Base-by-base conservation (phyloP, 2,888 invertebrate species). In the Neocrepidodera transversa region DNA sequence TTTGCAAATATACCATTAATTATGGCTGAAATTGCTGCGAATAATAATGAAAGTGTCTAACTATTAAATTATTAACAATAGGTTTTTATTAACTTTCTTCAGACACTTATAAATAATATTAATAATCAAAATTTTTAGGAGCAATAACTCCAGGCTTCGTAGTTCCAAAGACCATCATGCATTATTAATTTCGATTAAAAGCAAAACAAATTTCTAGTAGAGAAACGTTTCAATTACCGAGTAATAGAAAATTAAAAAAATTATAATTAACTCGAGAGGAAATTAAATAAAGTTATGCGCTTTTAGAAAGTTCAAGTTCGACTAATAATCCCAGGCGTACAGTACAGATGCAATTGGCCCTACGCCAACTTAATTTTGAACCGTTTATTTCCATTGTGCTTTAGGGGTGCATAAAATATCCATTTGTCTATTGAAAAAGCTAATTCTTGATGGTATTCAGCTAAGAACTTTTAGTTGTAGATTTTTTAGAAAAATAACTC, bases 301-400 rank as follows among this genome's bases (percentile, higher is more conserved):
- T n/a, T n/a, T 35, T 47, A 10, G 18, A 49, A 54, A 59, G 59
- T 59, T 59, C 54, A 59, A 55, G 60, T 56, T 55, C 52, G 55
- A 38, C 28, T 23, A 49, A 55, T 50, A 32, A 32, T 32, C 32
- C 11, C 6, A n/a, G 11, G 6, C 32, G 10, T 11, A 32, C 47
- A n/a, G 10, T 11, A 13, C 50, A 35, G 35, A 32, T 47, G 48
- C 55, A 51, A 51, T 52, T 60, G 60, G 60, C 51, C n/a, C 20
- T 16, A 8, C 18, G 45, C 60, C 60, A 60, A 56, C 17, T 40
- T 14, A 17, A 45, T 55, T 54, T 40, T 40, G 40, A 30, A 58
- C 32, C 32, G 30, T 55, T 38, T 13, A 2, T 32, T 16, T 20
- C 38, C 28, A 14, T 18, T 28, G 16, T 30, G 36, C 55, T 40